phyloP scores from a whole-genome alignment of 2,797 vertebrate genomes.

The Eupleurogrammus muticus region DNA sequence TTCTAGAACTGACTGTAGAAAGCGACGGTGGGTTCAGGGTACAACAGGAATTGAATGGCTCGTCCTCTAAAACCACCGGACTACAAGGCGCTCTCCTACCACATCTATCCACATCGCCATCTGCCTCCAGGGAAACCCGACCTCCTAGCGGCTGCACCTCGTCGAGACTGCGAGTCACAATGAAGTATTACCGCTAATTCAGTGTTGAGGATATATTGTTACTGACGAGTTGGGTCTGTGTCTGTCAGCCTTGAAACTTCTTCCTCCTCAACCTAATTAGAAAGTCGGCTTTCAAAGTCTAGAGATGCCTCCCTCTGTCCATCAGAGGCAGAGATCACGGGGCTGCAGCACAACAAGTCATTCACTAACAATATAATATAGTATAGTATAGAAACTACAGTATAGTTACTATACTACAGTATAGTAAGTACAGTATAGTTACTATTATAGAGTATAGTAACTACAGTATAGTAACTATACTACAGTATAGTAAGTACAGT shows the following conservation, averaged over 20 bases:
- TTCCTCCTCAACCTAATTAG: constrained; percentile 35
- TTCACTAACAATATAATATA: too few relatives aligned
- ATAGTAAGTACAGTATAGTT: too few relatives aligned
- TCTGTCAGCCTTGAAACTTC: constrained; percentile 24
- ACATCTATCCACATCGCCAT: constrained; percentile 16
- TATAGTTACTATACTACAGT: too few relatives aligned
- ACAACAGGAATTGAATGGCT: constrained; percentile 31
- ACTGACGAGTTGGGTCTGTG: constrained; percentile 20
- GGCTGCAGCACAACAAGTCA: constrained; percentile 1
- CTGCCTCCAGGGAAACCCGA: constrained; percentile 40
- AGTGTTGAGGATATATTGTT: constrained; percentile 30
- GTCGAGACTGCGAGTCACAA: constrained; percentile 11
- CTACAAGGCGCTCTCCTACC: constrained; percentile 19
- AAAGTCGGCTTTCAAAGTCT: constrained; percentile 20
- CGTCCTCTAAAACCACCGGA: background rate
- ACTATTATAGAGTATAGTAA: too few relatives aligned
- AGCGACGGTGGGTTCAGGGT: constrained; percentile 12
- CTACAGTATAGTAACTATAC: too few relatives aligned
- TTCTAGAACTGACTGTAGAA: constrained; percentile 31
- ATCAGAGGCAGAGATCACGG: constrained; percentile 15
- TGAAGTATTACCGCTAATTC: constrained; percentile 40
- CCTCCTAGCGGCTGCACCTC: constrained; percentile 9
- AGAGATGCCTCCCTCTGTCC: background rate
- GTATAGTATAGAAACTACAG: too few relatives aligned
- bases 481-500: too few relatives aligned